Percentiles rank a stretch among this genome's conserved stretches.
Evolutionary conservation across 2,888 invertebrate genomes (phyloP).

Genomic region (Macaria notata): DNA sequence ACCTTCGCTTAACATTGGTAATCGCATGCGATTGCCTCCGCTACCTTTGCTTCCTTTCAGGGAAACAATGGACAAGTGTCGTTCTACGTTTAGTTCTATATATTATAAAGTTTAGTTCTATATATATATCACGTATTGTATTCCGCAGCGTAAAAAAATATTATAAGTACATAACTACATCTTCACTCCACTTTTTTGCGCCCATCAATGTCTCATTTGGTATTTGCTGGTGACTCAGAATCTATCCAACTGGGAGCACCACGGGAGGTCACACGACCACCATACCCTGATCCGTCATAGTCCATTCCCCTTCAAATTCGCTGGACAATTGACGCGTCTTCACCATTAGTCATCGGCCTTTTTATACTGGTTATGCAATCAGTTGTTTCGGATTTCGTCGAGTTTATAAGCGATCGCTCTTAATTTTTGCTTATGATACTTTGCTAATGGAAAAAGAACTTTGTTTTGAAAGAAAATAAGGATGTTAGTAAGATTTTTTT

Average conservation of each 20-base stretch:
- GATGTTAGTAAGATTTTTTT: not conserved
- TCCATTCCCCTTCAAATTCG: slow-evolving; percentile 10
- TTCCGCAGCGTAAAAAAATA: too few species aligned
- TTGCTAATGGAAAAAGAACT: slow-evolving; percentile 5
- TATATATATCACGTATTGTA: too few species aligned
- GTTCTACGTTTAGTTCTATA: too few species aligned
- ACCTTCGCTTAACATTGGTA: too few species aligned
- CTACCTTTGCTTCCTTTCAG: too few species aligned
- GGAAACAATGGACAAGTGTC: too few species aligned
- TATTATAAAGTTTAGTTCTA: too few species aligned
- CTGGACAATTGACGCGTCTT: slow-evolving; percentile 19
- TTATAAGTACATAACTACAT: not conserved
- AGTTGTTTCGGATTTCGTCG: slow-evolving; percentile 58
- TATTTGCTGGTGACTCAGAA: slow-evolving; percentile 57
- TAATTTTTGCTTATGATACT: slow-evolving; percentile 46
- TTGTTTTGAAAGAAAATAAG: not conserved
- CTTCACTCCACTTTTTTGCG: slow-evolving; percentile 20
- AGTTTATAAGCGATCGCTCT: slow-evolving; percentile 39
- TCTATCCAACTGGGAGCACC: slow-evolving; percentile 47
- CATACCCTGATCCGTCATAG: slow-evolving; percentile 35
- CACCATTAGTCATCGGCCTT: slow-evolving; percentile 41
- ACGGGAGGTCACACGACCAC: slow-evolving; percentile 63
- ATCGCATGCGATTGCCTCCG: too few species aligned
- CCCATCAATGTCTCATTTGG: slow-evolving; percentile 44
- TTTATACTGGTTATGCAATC: slow-evolving; percentile 41